These are phyloP conservation scores for Pavo muticus DNA, from an alignment of 2,113 vertebrate genomes.

Conservation along the genomic window DNA sequence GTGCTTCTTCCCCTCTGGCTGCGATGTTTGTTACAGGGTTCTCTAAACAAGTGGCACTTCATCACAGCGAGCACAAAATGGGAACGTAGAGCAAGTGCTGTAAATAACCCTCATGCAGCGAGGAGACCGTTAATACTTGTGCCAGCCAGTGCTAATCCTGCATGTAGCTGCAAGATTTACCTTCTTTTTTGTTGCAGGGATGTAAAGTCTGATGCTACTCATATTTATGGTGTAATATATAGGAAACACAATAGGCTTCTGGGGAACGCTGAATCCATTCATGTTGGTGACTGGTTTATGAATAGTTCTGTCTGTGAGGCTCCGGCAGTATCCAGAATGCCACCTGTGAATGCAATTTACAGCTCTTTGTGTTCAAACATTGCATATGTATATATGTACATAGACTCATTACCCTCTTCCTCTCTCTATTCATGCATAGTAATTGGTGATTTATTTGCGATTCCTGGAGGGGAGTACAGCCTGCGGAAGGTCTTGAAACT, in stretches of 20 bases:
- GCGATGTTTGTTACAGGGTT: constrained; percentile 57
- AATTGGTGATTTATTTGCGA: constrained; percentile 62
- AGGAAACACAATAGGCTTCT: constrained; percentile 69
- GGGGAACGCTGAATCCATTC: constrained; percentile 65
- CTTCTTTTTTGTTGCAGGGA: constrained; percentile 6
- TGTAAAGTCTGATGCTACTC: constrained; percentile 62
- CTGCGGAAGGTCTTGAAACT: neutral
- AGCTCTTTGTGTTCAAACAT: constrained; percentile 68
- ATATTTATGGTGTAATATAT: constrained; percentile 71
- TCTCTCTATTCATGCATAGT: constrained; percentile 63
- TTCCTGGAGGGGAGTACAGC: constrained; percentile 48
- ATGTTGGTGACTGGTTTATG: constrained; percentile 62
- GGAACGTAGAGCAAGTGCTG: constrained; percentile 68
- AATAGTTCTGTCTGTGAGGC: constrained; percentile 66
- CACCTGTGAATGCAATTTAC: constrained; percentile 72
- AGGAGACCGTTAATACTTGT: constrained; percentile 70
- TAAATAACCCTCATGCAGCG: constrained; percentile 71
- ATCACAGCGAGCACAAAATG: constrained; percentile 69
- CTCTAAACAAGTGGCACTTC: constrained; percentile 71
- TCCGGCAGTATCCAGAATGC: constrained; percentile 55
- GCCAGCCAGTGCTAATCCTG: constrained; percentile 62
- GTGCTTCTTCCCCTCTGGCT: constrained; percentile 21
- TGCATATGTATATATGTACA: constrained; percentile 71
- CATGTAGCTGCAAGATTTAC: constrained; percentile 70
- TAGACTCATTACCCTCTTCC: constrained; percentile 62